phyloP scores from a whole-genome alignment of 2,113 vertebrate genomes.

The Chrysemys picta region DNA sequence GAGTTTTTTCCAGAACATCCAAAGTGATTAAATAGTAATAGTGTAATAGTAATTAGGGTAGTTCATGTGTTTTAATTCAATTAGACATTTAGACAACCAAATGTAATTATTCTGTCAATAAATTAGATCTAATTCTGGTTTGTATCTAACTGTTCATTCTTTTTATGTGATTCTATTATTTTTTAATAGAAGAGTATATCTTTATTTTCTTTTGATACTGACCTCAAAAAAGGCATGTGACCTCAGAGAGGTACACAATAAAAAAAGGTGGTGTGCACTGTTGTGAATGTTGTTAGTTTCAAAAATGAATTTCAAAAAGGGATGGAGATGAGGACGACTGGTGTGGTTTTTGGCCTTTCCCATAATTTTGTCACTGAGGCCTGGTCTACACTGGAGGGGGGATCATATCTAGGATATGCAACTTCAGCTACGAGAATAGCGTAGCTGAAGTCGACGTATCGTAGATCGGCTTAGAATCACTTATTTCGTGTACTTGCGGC shows the following conservation, averaged over 20 bases:
- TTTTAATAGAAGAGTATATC: background rate
- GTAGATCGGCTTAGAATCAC: too few species aligned
- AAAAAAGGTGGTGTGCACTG: background rate
- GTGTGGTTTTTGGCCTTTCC: background rate
- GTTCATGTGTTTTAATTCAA: background rate
- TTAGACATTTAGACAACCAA: background rate
- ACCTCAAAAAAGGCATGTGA: background rate
- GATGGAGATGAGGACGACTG: background rate
- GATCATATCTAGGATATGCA: too few species aligned
- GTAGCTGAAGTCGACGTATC: too few species aligned
- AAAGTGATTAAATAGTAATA: constrained; percentile 26
- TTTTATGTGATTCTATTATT: background rate
- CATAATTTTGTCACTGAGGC: background rate
- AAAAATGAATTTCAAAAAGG: background rate
- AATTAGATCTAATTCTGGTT: background rate
- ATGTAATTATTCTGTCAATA: background rate
- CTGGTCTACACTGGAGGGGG: too few species aligned
- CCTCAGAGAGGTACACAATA: background rate
- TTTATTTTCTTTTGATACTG: background rate
- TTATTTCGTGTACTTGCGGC: too few species aligned
- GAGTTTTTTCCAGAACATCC: constrained; percentile 38
- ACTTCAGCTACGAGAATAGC: too few species aligned
- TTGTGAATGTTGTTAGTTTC: background rate
- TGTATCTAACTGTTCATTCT: background rate
- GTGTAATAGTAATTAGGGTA: background rate